Evolutionary conservation across 2,888 invertebrate species (phyloP).

Genomic region (Zaprionus bogoriensis): DNA sequence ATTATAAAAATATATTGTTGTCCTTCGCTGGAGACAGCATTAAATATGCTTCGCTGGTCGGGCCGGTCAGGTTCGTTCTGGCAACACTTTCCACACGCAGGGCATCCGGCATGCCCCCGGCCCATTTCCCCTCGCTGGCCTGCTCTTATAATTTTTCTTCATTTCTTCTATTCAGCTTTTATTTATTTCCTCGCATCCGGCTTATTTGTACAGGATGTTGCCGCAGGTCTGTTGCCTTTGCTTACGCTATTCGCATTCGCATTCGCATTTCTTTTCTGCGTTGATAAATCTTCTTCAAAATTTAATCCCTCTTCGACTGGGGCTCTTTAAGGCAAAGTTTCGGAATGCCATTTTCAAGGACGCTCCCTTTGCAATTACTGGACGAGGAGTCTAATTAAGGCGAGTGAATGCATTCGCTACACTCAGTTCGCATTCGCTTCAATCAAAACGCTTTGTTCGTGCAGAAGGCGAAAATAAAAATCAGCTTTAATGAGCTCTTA

Average conservation of each 20-base stretch:
- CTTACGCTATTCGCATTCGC: background rate
- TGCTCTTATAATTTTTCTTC: conserved; percentile 36
- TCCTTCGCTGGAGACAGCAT: conserved; percentile 24
- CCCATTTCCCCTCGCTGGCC: background rate
- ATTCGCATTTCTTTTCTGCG: too few relatives aligned
- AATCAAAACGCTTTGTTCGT: background rate
- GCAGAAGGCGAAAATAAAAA: background rate
- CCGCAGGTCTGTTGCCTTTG: conserved; percentile 36
- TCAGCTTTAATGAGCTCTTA: conserved; percentile 46
- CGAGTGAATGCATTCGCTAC: conserved; percentile 29
- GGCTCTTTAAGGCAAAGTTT: too few relatives aligned
- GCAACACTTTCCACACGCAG: conserved; percentile 38
- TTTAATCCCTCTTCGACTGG: too few relatives aligned
- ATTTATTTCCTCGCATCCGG: conserved; percentile 64
- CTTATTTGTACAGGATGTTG: conserved; percentile 64
- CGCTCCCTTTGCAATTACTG: background rate
- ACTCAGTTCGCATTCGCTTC: conserved; percentile 8
- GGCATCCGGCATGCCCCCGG: conserved; percentile 33
- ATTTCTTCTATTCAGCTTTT: conserved; percentile 57
- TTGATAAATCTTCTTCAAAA: too few relatives aligned
- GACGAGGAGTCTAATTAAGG: background rate
- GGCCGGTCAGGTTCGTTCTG: conserved; percentile 17
- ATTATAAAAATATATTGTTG: conserved; percentile 22
- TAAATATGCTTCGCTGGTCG: conserved; percentile 30
- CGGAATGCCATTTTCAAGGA: too few relatives aligned